Evolutionary conservation across 2,113 vertebrate genomes (phyloP).

Genomic region (Artemisiospiza belli): DNA sequence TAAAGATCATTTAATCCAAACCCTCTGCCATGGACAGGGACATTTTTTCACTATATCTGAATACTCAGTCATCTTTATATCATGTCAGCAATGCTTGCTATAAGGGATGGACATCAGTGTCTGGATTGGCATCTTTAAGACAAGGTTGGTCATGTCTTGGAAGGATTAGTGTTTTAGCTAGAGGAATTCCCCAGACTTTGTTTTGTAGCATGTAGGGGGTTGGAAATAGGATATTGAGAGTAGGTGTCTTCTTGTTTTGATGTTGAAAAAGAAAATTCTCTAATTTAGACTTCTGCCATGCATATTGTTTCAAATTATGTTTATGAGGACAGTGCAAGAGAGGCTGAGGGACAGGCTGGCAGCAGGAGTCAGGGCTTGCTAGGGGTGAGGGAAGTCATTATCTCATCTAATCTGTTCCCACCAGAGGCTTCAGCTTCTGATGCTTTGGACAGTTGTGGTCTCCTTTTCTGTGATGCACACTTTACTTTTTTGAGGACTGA

Average conservation of each 20-base stretch:
- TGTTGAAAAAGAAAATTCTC: background rate
- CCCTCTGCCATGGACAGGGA: background rate
- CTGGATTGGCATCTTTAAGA: background rate
- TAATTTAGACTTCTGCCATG: background rate
- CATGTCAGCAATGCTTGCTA: background rate
- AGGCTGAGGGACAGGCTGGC: background rate
- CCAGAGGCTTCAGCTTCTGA: background rate
- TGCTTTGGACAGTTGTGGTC: background rate
- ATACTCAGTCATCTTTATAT: background rate
- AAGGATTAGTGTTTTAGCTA: background rate
- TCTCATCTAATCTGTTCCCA: conserved; percentile 4
- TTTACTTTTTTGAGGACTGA: background rate
- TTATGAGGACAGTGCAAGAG: background rate
- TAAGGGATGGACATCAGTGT: background rate
- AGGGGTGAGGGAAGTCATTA: background rate
- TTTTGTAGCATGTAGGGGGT: background rate
- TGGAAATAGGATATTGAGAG: background rate
- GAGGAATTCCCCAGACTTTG: background rate
- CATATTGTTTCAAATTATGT: background rate
- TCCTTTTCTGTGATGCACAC: background rate
- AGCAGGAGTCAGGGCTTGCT: background rate
- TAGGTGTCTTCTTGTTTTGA: background rate
- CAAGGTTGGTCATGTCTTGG: background rate
- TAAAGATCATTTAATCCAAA: background rate
- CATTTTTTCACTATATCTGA: background rate